These are phyloP conservation scores for Cavia aperea DNA, from an alignment of 2,113 vertebrate genomes.

Conservation along the genomic window DNA sequence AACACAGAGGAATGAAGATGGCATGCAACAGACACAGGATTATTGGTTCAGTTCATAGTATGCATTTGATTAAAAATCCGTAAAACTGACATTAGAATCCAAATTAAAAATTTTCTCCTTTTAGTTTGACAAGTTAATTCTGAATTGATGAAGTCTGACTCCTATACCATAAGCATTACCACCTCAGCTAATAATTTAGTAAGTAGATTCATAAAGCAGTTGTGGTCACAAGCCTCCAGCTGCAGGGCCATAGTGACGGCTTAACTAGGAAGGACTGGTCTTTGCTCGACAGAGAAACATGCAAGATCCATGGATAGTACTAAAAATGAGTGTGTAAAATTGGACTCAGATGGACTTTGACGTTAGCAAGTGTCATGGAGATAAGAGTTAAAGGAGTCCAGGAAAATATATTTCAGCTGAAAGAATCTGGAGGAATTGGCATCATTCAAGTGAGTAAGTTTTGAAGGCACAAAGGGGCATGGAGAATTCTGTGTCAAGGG, in stretches of 20 bases:
- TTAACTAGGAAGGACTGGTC: background rate
- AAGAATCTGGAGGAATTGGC: background rate
- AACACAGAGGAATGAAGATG: background rate
- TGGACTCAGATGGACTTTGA: background rate
- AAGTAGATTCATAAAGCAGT: background rate
- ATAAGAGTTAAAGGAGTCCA: background rate
- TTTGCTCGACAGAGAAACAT: background rate
- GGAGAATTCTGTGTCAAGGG: background rate
- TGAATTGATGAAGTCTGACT: slow-evolving; percentile 10
- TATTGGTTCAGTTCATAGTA: background rate
- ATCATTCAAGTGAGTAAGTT: background rate
- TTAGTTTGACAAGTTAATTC: slow-evolving; percentile 35
- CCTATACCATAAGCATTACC: background rate
- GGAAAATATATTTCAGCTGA: background rate
- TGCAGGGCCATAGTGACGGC: background rate
- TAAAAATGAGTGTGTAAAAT: background rate
- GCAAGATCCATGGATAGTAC: background rate
- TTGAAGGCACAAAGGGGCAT: background rate
- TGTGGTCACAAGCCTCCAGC: background rate
- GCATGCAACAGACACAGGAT: background rate
- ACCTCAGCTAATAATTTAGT: background rate
- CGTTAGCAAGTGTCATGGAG: background rate
- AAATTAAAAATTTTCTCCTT: slow-evolving; percentile 4
- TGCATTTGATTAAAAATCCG: background rate
- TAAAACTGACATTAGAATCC: background rate